These are phyloP conservation scores for Notarius quadriscutis DNA, from an alignment of 2,113 vertebrate species.

Conservation along the genomic window DNA sequence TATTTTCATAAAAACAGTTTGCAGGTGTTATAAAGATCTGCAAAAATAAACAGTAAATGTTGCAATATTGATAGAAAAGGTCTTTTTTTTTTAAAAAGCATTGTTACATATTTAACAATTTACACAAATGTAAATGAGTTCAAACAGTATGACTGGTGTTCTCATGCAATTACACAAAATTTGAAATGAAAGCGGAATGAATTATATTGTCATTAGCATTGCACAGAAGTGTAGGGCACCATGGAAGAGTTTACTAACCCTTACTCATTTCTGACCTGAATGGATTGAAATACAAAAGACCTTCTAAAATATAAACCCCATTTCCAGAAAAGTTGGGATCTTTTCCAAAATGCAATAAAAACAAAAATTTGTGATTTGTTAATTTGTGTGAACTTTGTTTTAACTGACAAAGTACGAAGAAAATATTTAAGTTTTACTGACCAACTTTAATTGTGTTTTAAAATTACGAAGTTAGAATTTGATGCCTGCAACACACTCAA, in stretches of 20 bases:
- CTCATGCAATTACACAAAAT: slow-evolving; percentile 11
- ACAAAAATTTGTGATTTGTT: no score
- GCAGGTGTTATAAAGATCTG: slow-evolving; percentile 48
- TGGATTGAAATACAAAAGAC: background rate
- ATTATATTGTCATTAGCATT: background rate
- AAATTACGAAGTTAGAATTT: no score
- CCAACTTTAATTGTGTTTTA: no score
- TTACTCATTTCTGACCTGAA: background rate
- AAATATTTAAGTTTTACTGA: no score
- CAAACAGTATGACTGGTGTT: slow-evolving; percentile 24
- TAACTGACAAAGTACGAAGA: no score
- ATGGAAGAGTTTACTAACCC: background rate
- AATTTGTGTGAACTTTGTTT: no score
- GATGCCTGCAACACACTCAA: no score
- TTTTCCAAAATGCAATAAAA: no score
- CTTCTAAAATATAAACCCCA: background rate
- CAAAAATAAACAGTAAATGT: slow-evolving; percentile 53
- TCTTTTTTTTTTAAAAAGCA: slow-evolving; percentile 4
- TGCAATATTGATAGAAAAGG: slow-evolving; percentile 35
- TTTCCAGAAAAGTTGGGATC: no score
- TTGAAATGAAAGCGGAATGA: background rate
- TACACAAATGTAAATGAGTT: slow-evolving; percentile 27
- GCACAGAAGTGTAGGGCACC: slow-evolving; percentile 11
- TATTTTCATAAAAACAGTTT: slow-evolving; percentile 53
- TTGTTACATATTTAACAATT: slow-evolving; percentile 28